These are phyloP conservation scores for Neolamprologus multifasciatus DNA, from an alignment of 2,797 vertebrate genomes.

Conservation along the genomic window DNA sequence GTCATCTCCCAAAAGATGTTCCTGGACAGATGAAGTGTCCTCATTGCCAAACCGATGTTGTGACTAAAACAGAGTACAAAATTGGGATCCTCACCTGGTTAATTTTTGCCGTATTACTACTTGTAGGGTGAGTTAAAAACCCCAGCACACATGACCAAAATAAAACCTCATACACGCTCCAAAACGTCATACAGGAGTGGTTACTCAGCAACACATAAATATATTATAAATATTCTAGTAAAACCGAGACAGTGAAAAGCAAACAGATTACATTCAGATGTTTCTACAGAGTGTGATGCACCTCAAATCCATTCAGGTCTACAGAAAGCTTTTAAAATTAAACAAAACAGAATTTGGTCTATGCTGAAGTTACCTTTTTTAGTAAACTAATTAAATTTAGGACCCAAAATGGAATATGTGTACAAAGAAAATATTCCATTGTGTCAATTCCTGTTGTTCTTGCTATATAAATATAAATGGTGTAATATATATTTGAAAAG, in stretches of 20 bases:
- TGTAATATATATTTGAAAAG: background rate
- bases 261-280: background rate
- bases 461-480: background rate
- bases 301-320: background rate
- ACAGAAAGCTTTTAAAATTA: background rate
- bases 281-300: background rate
- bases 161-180: fast-evolving
- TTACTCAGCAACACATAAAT: background rate
- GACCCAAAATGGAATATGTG: background rate
- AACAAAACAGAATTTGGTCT: background rate
- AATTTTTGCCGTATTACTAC: background rate
- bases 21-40: constrained; percentile 70
- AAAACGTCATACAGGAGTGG: background rate
- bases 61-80: constrained; percentile 49
- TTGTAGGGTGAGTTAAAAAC: constrained; percentile 24
- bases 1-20: background rate
- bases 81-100: constrained; percentile 64
- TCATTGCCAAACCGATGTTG: constrained; percentile 61
- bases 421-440: background rate
- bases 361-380: background rate
- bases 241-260: background rate
- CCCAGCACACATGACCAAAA: background rate
- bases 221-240: background rate
- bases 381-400: background rate
- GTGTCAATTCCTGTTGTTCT: background rate